These are phyloP conservation scores for Symphodus melops DNA, from an alignment of 2,113 vertebrate genomes.

Conservation along the genomic window DNA sequence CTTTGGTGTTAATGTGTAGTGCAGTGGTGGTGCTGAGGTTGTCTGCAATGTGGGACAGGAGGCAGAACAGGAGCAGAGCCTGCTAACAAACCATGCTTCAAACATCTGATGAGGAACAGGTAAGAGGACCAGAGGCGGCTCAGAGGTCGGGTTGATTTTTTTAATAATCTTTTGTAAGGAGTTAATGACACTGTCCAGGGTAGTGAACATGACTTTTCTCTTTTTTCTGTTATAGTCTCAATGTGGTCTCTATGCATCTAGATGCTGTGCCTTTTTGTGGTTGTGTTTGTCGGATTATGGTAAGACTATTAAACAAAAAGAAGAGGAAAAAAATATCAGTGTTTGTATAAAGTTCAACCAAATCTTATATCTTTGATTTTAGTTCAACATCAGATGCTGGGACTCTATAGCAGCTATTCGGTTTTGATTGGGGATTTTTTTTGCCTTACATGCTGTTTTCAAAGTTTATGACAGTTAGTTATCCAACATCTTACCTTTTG, in stretches of 20 bases:
- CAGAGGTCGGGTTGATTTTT: background rate
- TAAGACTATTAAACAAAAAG: background rate
- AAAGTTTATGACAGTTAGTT: background rate
- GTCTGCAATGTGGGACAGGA: conserved; percentile 43
- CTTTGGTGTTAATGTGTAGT: conserved; percentile 67
- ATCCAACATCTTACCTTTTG: background rate
- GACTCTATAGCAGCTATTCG: no score
- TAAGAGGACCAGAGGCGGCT: conserved; percentile 50
- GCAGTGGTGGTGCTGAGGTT: conserved; percentile 20
- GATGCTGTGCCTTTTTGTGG: background rate
- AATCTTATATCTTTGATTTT: background rate
- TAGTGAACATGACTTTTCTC: background rate
- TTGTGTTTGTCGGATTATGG: background rate
- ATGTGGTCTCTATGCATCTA: background rate
- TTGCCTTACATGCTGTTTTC: background rate
- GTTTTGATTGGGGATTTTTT: background rate
- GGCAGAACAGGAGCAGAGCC: conserved; percentile 59
- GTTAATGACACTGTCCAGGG: background rate
- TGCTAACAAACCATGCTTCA: conserved; percentile 55
- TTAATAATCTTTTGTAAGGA: background rate
- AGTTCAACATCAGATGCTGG: no score
- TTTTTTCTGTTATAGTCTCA: background rate
- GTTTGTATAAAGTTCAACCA: background rate
- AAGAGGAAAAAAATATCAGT: background rate
- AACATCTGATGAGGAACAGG: conserved; percentile 69